Base-by-base conservation (phyloP, 2,113 vertebrate species). In the Astatotilapia flaviijosephi region DNA sequence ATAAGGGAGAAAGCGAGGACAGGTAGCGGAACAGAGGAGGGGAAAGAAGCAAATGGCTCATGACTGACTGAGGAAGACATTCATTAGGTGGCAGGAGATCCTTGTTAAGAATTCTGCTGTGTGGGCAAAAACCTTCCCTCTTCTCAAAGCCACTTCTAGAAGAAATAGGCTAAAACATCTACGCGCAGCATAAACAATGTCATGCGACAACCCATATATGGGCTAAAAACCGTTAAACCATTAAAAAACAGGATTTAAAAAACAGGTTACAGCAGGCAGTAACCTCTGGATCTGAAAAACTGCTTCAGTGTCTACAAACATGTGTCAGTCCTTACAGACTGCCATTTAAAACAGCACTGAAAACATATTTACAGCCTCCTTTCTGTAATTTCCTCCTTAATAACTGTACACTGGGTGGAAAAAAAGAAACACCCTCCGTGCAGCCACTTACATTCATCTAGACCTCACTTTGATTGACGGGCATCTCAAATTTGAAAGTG, bases 81-180 rank as follows among this genome's bases (percentile, higher is more conserved):
- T 88, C 91, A 89, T 92, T 85, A 88, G 77, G 83, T 62, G 26
- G 55, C 45, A 15, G 79, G 83, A 89, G 88, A 89, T 80, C 77
- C 89, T 91, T 83, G 79, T 89, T 92, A 91, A 15, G 42, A 68
- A 58, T 90, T 92, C 49, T 89, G 86, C 89, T 55, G 21, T 2
- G 6, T 90, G n/a, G 42, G 80, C 85, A 90, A 82, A 90, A 86
- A 45, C 62, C 70, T 49, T 21, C 33, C 26, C 14, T 21, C 19
- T 54, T 8, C 14, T 55, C 14, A 23, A 47, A 31, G 65, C 23
- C 31, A 35, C 60, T 82, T 82, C 33, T 5, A 10, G 7, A 26
- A 14, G 47, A 73, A 83, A 82, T 14, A 37, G 6, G 3, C 47
- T n/a, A n/a, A 80, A 77, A 13, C 15, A 58, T 12, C 10, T 13